Evolutionary conservation across 2,797 vertebrate species (phyloP).

Genomic region (Loriculus beryllinus): DNA sequence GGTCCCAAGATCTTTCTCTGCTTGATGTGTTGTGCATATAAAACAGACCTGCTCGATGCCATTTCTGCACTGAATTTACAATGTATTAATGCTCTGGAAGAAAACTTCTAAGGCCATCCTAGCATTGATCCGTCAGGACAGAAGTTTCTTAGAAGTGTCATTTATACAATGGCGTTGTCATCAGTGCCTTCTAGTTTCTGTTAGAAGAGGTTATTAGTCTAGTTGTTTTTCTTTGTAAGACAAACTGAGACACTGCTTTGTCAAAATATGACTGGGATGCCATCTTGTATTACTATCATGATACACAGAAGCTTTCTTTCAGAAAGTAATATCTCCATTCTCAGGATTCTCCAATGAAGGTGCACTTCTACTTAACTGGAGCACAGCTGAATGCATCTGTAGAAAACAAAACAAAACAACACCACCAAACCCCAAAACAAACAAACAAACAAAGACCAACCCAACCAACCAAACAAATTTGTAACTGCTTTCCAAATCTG

Average conservation of each 20-base stretch:
- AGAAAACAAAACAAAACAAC: not conserved
- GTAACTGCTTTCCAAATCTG: not conserved
- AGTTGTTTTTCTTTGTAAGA: not conserved
- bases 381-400: not conserved
- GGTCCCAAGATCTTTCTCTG: not conserved
- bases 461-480: not conserved
- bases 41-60: not conserved
- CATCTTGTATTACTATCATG: too few relatives aligned
- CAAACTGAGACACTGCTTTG: not conserved
- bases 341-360: not conserved
- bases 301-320: not conserved
- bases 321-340: not conserved
- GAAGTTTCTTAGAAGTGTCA: not conserved
- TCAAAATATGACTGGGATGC: not conserved
- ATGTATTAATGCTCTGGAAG: not conserved
- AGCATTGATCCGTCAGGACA: not conserved
- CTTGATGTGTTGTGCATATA: not conserved
- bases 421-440: not conserved
- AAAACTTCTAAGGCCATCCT: not conserved
- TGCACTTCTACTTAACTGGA: fast-evolving
- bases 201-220: not conserved
- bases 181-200: not conserved
- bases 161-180: not conserved
- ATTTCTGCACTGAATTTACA: not conserved
- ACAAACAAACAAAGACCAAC: too few relatives aligned